Evolutionary conservation across 2,113 vertebrate species (phyloP).

Genomic region (Myiagra hebetior): DNA sequence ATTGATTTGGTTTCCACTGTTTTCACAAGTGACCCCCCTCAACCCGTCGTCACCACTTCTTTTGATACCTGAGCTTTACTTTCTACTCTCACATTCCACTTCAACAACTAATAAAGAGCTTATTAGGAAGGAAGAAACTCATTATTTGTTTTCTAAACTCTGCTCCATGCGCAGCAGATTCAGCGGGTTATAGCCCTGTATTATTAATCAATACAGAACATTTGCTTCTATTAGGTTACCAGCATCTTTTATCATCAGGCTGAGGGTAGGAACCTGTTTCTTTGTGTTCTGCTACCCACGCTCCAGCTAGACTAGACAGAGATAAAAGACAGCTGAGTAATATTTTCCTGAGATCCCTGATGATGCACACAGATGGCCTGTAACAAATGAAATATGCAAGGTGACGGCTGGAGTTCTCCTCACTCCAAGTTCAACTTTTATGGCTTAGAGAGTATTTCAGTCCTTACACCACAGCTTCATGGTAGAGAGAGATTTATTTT

Average conservation of each 20-base stretch:
- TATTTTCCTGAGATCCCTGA: conserved; percentile 60
- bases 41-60: conserved; percentile 40
- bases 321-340: conserved; percentile 63
- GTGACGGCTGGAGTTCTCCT: conserved; percentile 44
- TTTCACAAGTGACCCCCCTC: conserved; percentile 63
- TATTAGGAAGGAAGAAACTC: conserved; percentile 41
- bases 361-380: conserved; percentile 59
- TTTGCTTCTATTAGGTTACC: conserved; percentile 36
- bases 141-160: conserved; percentile 41
- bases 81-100: conserved; percentile 58
- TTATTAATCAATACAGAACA: conserved; percentile 46
- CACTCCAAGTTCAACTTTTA: conserved; percentile 38
- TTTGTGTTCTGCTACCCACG: conserved; percentile 45
- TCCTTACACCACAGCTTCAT: background rate
- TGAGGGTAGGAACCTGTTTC: conserved; percentile 32
- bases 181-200: background rate
- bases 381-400: conserved; percentile 59
- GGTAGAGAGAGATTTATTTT: background rate
- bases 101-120: conserved; percentile 62
- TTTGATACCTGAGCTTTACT: conserved; percentile 61
- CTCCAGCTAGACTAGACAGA: conserved; percentile 52
- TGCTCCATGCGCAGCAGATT: background rate
- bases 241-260: conserved; percentile 33
- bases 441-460: background rate
- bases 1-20: conserved; percentile 70